These are phyloP conservation scores for Polydrusus tereticollis DNA, from an alignment of 2,888 invertebrate species.

Conservation along the genomic window DNA sequence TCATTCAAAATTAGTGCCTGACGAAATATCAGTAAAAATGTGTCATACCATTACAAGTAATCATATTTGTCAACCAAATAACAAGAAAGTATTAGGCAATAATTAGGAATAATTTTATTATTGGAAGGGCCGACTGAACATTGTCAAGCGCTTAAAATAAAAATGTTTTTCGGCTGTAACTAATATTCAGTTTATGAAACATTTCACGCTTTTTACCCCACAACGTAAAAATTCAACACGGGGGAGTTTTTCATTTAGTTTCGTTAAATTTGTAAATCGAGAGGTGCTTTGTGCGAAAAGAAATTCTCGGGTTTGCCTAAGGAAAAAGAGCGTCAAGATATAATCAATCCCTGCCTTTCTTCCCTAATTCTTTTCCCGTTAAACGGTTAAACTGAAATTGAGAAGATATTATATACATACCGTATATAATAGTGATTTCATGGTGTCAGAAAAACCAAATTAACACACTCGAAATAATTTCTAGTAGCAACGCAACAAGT, in stretches of 20 bases:
- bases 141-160: too few relatives aligned
- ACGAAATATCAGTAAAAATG: too few relatives aligned
- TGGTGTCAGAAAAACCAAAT: neutral
- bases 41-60: too few relatives aligned
- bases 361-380: neutral
- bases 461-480: neutral
- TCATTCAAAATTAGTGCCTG: neutral
- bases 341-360: neutral
- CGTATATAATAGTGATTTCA: too few relatives aligned
- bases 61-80: neutral
- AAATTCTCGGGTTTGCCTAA: slow-evolving; percentile 4
- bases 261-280: slow-evolving; percentile 5
- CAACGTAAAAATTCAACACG: neutral
- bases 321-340: neutral
- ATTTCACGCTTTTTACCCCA: neutral
- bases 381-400: neutral
- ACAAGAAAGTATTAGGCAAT: too few relatives aligned
- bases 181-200: neutral
- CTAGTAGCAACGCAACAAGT: neutral
- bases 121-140: too few relatives aligned
- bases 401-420: neutral
- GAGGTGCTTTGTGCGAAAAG: slow-evolving; percentile 8
- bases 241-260: slow-evolving; percentile 10
- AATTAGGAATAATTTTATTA: too few relatives aligned
- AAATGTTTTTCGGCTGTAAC: too few relatives aligned